Conservation (phyloP, 2,797 vertebrate species). For the Pipistrellus pygmaeus region DNA sequence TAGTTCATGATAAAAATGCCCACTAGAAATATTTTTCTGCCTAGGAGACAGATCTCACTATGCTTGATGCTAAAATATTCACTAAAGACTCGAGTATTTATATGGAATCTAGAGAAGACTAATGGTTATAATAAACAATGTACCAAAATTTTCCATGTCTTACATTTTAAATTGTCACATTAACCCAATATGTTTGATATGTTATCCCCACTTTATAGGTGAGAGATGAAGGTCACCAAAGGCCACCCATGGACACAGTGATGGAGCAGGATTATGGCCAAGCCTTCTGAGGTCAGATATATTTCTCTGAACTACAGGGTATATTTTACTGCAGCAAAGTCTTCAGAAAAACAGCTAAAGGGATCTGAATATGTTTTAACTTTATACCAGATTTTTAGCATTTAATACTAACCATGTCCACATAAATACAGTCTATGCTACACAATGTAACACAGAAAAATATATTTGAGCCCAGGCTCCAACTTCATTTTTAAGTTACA, state of each 20-base stretch:
- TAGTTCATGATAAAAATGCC: background rate
- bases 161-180: background rate
- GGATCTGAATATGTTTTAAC: background rate
- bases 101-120: background rate
- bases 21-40: background rate
- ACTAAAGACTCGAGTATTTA: background rate
- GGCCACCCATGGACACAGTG: background rate
- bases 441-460: background rate
- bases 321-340: background rate
- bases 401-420: background rate
- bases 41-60: background rate
- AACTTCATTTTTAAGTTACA: background rate
- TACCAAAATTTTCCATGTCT: background rate
- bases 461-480: too few relatives aligned
- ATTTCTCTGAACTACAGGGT: background rate
- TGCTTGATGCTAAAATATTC: background rate
- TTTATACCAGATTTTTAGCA: background rate
- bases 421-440: background rate
- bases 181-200: fast-evolving
- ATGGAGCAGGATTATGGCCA: background rate
- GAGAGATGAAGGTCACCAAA: background rate
- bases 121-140: background rate
- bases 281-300: background rate
- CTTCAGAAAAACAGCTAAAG: background rate
- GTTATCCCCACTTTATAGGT: too few relatives aligned